Percentiles rank a stretch among this genome's conserved stretches.
Evolutionary conservation across 2,113 vertebrate genomes (phyloP).

Genomic region (Ariopsis seemanni): DNA sequence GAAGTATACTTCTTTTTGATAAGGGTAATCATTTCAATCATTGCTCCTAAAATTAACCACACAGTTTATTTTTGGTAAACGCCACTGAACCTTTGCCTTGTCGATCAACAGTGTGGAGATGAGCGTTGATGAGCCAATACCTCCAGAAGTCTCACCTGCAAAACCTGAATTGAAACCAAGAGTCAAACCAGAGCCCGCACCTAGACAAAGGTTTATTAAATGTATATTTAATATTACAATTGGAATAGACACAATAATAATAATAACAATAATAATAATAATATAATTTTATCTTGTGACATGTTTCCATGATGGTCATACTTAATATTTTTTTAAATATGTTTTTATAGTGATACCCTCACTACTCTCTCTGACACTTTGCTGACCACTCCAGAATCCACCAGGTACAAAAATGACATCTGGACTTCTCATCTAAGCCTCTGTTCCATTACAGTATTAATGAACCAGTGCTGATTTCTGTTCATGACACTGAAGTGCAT

Average conservation of each 20-base stretch:
- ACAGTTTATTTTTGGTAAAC: neutral
- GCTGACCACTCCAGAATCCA: slow-evolving; percentile 53
- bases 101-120: slow-evolving; percentile 37
- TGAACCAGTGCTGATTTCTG: neutral
- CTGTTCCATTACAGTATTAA: neutral
- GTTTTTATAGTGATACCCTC: slow-evolving; percentile 45
- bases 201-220: slow-evolving; percentile 37
- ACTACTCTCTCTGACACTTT: slow-evolving; percentile 57
- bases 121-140: slow-evolving; percentile 21
- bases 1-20: too few relatives aligned
- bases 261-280: neutral
- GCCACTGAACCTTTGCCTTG: neutral
- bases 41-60: neutral
- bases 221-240: neutral
- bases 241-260: neutral
- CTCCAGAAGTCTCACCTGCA: neutral
- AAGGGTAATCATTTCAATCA: neutral
- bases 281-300: slow-evolving; percentile 16
- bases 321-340: slow-evolving; percentile 45
- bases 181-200: neutral
- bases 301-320: slow-evolving; percentile 29
- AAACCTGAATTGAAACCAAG: slow-evolving; percentile 7
- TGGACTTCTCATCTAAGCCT: neutral
- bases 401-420: slow-evolving; percentile 59
- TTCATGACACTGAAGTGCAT: neutral